phyloP scores from a whole-genome alignment of 2,888 invertebrate genomes.

The Leucophenga maculata region DNA sequence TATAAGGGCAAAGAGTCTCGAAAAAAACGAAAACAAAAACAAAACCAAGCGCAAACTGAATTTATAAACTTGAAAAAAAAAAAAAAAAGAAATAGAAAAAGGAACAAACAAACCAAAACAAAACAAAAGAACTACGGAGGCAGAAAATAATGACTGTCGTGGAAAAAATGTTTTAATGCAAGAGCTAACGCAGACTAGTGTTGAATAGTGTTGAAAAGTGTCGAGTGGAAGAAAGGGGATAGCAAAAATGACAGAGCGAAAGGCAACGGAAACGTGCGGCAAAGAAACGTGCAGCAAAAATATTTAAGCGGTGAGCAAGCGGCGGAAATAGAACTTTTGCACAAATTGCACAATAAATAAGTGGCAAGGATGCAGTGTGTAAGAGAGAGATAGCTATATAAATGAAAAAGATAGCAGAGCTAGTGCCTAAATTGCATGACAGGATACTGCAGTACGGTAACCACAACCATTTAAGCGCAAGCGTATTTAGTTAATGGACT shows the following conservation, averaged over 20 bases:
- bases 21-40: background rate
- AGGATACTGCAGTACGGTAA: too few species aligned
- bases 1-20: too few species aligned
- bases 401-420: too few species aligned
- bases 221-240: too few species aligned
- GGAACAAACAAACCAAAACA: background rate
- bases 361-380: too few species aligned
- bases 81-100: background rate
- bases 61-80: background rate
- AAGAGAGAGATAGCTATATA: too few species aligned
- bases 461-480: slow-evolving; percentile 11
- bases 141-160: background rate
- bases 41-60: background rate
- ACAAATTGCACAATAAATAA: background rate
- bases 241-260: background rate
- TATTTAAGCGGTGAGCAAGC: too few species aligned
- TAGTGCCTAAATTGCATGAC: too few species aligned
- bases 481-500: slow-evolving; percentile 56
- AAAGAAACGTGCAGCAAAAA: too few species aligned
- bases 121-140: background rate
- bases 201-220: too few species aligned
- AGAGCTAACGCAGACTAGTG: too few species aligned
- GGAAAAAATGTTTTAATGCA: background rate
- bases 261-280: background rate
- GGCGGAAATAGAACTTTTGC: background rate